Evolutionary conservation across 2,113 vertebrate species (phyloP), one percentile per base, ranked within the genome.

Genomic region (Rhinogobius similis): DNA sequence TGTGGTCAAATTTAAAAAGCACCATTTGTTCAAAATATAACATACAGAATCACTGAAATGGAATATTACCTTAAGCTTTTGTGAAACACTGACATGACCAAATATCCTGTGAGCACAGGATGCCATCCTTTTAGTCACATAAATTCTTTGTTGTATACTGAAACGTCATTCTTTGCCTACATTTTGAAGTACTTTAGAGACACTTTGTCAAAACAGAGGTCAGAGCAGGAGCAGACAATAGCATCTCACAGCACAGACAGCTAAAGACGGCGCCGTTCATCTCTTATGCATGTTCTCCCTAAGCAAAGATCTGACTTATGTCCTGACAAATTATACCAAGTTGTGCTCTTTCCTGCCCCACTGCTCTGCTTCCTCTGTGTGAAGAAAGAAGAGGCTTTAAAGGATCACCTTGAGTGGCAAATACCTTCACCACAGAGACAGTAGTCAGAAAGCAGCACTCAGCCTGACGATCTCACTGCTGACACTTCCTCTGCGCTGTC

Each of bases 321-420:
- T 75, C 72, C 23, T 32, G 73, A 74, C 65, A 70, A 29, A 82
- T 86, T 72, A 70, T 3, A 58, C 38, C 52, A 18, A 21, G 0
- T 62, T 18, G 36, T 18, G 38, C 29, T 39, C 50, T 71, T 63
- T 41, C 64, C 24, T 48, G 38, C 61, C 23, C 0, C 0, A 18
- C 52, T 72, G 66, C 27, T n/a, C 50, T 48, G 11, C 55, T 71
- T 77, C 41, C 27, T 50, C 13, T 41, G 1, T 13, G 7, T 67
- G 16, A 8, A 43, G 52, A 62, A 2, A 43, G 44, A 65, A 5
- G 50, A 27, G 39, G 58, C 64, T 62, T 41, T 58, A 13, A 73
- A 73, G 72, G 65, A 62, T 63, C 64, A 61, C 65, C 55, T 68
- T 68, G 66, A 72, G 52, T 70, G 65, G 36, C 58, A 76, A 82